Evolutionary conservation across 1,140 invertebrate species (phyloP).

Genomic region (Conopomorpha cramerella): DNA sequence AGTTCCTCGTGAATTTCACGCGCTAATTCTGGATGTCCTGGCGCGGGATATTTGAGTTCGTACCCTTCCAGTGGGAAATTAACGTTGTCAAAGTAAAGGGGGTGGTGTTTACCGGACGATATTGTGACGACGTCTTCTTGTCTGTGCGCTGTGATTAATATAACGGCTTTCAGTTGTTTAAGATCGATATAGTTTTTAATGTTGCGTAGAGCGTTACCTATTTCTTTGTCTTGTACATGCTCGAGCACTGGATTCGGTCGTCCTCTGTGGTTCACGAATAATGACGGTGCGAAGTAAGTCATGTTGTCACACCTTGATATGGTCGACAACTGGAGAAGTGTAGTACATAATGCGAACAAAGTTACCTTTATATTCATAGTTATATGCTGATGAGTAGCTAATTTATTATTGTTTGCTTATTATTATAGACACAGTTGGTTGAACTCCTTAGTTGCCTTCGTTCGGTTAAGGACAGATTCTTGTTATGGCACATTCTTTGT

Average conservation of each 20-base stretch:
- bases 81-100: constrained; percentile 1
- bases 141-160: constrained; percentile 5
- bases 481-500: no score
- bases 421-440: no score
- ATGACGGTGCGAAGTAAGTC: constrained; percentile 2
- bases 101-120: constrained; percentile 1
- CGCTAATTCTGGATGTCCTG: not conserved
- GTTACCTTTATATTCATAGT: no score
- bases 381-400: no score
- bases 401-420: no score
- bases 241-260: constrained; percentile 2
- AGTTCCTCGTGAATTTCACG: not conserved
- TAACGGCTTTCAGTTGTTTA: not conserved
- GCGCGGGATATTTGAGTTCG: not conserved
- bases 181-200: not conserved
- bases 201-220: constrained; percentile 1
- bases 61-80: constrained; percentile 4
- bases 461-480: no score
- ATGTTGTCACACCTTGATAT: no score
- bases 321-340: no score
- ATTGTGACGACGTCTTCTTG: constrained; percentile 3
- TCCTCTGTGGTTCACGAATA: constrained; percentile 5
- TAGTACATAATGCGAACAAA: no score
- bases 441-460: no score
- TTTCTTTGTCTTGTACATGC: constrained; percentile 1